Percentiles rank a stretch among this genome's conserved stretches.
Evolutionary conservation across 2,888 invertebrate species (phyloP).

Genomic region (Polymixis lichenea): DNA sequence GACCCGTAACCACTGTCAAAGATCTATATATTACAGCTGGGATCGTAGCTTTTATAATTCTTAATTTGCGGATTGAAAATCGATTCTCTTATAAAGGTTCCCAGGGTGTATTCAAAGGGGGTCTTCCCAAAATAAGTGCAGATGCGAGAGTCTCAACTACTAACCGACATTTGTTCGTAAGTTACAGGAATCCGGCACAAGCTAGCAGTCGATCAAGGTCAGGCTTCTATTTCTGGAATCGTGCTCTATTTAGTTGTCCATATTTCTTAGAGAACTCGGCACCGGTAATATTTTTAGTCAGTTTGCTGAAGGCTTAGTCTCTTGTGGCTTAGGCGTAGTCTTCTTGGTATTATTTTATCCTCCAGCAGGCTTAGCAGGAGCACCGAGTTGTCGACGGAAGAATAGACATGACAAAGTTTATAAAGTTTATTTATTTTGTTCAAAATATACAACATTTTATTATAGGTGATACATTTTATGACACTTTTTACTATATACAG

Average conservation of each 20-base stretch:
- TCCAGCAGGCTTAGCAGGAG: no score
- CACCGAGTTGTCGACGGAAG: no score
- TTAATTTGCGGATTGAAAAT: neutral
- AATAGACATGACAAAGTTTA: no score
- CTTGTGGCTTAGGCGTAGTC: no score
- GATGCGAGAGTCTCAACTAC: neutral
- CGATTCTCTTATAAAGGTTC: neutral
- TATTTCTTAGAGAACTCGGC: neutral
- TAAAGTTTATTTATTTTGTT: no score
- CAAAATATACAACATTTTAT: no score
- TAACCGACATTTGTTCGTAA: neutral
- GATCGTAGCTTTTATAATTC: neutral
- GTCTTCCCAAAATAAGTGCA: neutral
- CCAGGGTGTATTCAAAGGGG: neutral
- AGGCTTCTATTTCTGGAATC: slow-evolving; percentile 32
- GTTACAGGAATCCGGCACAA: neutral
- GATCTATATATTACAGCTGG: no score
- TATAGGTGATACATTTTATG: no score
- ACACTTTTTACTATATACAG: no score
- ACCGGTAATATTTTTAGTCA: slow-evolving; percentile 22
- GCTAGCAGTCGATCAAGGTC: slow-evolving; percentile 16
- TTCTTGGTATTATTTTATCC: neutral
- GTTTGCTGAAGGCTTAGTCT: neutral
- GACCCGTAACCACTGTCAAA: no score
- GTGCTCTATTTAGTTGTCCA: slow-evolving; percentile 1